A percentile compares a stretch with the other conserved stretches of the same genome.
These are phyloP conservation scores for Amaurobius ferox DNA, from an alignment of 2,888 invertebrate species.

Conservation along the genomic window DNA sequence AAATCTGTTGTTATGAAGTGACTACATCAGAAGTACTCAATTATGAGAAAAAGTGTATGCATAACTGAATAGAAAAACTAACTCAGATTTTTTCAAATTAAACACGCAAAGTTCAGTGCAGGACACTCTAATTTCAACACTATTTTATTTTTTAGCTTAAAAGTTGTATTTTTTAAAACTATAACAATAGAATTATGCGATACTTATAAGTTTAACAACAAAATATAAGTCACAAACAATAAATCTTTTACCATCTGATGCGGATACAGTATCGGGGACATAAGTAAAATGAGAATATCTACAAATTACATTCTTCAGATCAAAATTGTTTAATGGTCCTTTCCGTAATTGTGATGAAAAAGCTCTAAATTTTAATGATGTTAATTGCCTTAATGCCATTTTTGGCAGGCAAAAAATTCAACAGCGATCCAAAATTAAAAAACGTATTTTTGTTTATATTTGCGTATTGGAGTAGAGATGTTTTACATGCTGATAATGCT, in stretches of 20 bases:
- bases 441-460: not conserved
- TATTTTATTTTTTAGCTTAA: too few relatives aligned
- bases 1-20: too few relatives aligned
- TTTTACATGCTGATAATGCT: not conserved
- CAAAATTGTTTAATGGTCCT: not conserved
- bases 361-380: not conserved
- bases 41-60: too few relatives aligned
- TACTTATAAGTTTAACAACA: too few relatives aligned
- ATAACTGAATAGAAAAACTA: too few relatives aligned
- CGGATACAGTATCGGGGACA: slow-evolving; percentile 78
- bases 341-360: not conserved
- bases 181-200: too few relatives aligned
- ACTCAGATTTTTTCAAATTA: too few relatives aligned
- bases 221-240: too few relatives aligned
- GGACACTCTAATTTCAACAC: too few relatives aligned
- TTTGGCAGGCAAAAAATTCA: not conserved
- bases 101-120: too few relatives aligned
- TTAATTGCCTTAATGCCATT: not conserved
- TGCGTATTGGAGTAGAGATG: not conserved
- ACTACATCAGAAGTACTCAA: too few relatives aligned
- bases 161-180: too few relatives aligned
- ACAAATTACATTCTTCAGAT: not conserved
- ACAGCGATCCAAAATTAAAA: not conserved
- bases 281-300: slow-evolving; percentile 77
- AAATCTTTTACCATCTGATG: slow-evolving; percentile 79